Evolutionary conservation across 2,113 vertebrate species (phyloP), one percentile per base, ranked within the genome.

Genomic region (Grammomys dolichurus): DNA sequence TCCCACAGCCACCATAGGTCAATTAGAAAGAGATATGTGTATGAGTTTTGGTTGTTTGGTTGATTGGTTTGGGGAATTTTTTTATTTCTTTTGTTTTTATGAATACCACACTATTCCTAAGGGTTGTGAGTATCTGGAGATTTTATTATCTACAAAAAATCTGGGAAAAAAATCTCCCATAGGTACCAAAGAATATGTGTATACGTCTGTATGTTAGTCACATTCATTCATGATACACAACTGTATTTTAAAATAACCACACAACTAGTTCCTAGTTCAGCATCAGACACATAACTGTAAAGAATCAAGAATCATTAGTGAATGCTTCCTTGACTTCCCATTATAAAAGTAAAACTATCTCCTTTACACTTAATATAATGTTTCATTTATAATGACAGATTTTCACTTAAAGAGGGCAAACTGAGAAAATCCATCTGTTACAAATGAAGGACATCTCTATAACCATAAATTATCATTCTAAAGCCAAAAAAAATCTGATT

Each of bases 371-470:
- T 89, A 73, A 76, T 69, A 9, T 93, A 46, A 76, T 19, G 31
- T 43, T 89, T 63, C 67, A 80, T 26, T n/a, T 88, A n/a, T 58
- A 16, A 22, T 28, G 48, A 60, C 36, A 93, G 19, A 8, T n/a
- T 13, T 87, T 56, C 84, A 56, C 56, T 92, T 94, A 89, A 65
- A 87, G 73, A 60, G 48, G 24, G 24, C 26, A 91, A 80, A 92
- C 87, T 85, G 46, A 87, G 20, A 67, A 93, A 95, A 97, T 89
- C 22, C 5, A 75, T 40, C 26, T 95, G 13, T 14, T 97, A 69
- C 78, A 94, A 89, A 95, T 94, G 58, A 11, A 76, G 73, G 46
- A 76, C 31, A 97, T 92, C 95, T 90, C 24, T 96, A 95, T 54
- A 94, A 8, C 2, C 54, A 58, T 1, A 48, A 96, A 95, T 92